Evolutionary conservation across 2,888 invertebrate genomes (phyloP).

Genomic region (Fragum fragum): DNA sequence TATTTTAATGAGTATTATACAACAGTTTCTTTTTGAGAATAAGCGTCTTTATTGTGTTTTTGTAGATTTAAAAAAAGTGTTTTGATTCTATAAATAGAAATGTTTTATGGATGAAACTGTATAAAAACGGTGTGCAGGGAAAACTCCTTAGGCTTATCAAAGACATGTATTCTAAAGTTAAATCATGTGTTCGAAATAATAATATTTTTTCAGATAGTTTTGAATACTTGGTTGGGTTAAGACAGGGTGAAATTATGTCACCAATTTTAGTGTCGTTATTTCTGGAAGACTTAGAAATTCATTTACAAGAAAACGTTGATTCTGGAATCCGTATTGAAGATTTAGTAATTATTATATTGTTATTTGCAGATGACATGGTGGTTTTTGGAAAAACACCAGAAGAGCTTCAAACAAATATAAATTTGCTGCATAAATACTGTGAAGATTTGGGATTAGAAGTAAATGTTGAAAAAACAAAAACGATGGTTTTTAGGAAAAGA

Average conservation of each 20-base stretch:
- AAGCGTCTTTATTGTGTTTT: slow-evolving; percentile 21
- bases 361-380: slow-evolving; percentile 37
- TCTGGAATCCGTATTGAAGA: slow-evolving; percentile 12
- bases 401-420: slow-evolving; percentile 10
- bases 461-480: slow-evolving; percentile 8
- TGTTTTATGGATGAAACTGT: slow-evolving; percentile 31
- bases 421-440: slow-evolving; percentile 20
- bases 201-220: slow-evolving; percentile 15
- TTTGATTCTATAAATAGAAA: slow-evolving; percentile 43
- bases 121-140: slow-evolving; percentile 18
- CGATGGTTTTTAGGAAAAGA: slow-evolving; percentile 30
- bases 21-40: slow-evolving; percentile 17
- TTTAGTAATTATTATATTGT: slow-evolving; percentile 17
- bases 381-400: slow-evolving; percentile 10
- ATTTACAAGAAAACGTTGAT: neutral
- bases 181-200: slow-evolving; percentile 19
- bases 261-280: slow-evolving; percentile 31
- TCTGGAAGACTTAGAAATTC: slow-evolving; percentile 16
- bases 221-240: slow-evolving; percentile 11
- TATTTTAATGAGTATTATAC: slow-evolving; percentile 11
- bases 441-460: slow-evolving; percentile 21
- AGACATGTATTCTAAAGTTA: slow-evolving; percentile 31
- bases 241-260: slow-evolving; percentile 31
- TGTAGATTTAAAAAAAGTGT: too few relatives aligned
- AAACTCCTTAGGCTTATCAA: slow-evolving; percentile 14